A percentile compares a stretch with the other conserved stretches of the same genome.
phyloP scores from a whole-genome alignment of 2,888 invertebrate genomes.

The Eupelmus urozonus region DNA sequence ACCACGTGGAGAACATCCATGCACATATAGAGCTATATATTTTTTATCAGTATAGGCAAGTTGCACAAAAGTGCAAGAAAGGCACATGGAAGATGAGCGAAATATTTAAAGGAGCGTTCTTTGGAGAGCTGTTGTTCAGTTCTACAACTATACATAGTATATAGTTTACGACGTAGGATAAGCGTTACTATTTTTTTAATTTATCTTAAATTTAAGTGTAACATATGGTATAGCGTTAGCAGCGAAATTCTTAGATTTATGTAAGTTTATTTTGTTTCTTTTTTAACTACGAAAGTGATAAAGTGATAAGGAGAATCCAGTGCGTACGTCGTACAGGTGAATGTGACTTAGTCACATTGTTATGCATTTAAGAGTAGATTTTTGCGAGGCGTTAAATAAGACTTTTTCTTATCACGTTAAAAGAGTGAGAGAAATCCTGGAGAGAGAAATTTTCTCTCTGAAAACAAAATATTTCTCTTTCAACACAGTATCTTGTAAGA shows the following conservation, averaged over 20 bases:
- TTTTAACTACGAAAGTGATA: slow-evolving; percentile 42
- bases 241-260: slow-evolving; percentile 35
- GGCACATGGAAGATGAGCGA: not conserved
- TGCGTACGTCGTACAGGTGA: slow-evolving; percentile 8
- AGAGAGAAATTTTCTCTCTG: slow-evolving; percentile 2
- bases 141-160: slow-evolving; percentile 2
- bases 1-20: not conserved
- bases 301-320: slow-evolving; percentile 34
- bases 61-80: not conserved
- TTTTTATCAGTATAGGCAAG: slow-evolving; percentile 39
- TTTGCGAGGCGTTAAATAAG: slow-evolving; percentile 31
- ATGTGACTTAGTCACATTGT: slow-evolving; percentile 51
- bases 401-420: slow-evolving; percentile 45
- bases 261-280: slow-evolving; percentile 41
- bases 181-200: slow-evolving; percentile 41
- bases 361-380: slow-evolving; percentile 54
- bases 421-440: slow-evolving; percentile 27
- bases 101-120: slow-evolving; percentile 1
- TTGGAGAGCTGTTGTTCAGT: not conserved
- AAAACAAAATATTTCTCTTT: slow-evolving; percentile 42
- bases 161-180: slow-evolving; percentile 23
- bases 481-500: slow-evolving; percentile 45
- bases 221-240: slow-evolving; percentile 18
- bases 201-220: slow-evolving; percentile 47
- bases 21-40: slow-evolving; percentile 1